Percentiles rank a stretch among this genome's conserved stretches.
Conservation (phyloP, 2,888 invertebrate species). For the Drosophila falleni region DNA sequence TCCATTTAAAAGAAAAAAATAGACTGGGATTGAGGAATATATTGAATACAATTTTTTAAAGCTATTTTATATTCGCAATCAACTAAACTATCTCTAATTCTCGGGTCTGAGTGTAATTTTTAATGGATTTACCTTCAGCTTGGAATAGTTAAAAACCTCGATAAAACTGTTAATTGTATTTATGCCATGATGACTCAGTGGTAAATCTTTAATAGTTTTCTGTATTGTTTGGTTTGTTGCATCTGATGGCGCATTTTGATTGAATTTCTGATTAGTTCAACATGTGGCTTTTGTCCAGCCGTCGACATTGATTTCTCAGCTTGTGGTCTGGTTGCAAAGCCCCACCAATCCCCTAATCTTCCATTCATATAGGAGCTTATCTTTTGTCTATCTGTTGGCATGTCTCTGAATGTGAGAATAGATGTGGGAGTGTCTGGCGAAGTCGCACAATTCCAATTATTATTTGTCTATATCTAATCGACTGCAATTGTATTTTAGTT, state of each 20-base stretch:
- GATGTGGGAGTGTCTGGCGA: conserved; percentile 19
- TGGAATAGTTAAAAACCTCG: conserved; percentile 4
- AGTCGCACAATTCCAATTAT: conserved; percentile 17
- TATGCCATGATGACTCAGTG: conserved; percentile 13
- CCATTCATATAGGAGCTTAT: conserved; percentile 39
- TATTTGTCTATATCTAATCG: conserved; percentile 22
- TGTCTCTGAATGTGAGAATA: conserved; percentile 23
- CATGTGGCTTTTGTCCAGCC: conserved; percentile 70
- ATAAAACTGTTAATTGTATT: conserved; percentile 23
- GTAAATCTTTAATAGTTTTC: conserved; percentile 34
- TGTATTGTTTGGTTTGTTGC: conserved; percentile 34
- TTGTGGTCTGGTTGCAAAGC: conserved; percentile 45
- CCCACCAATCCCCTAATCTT: conserved; percentile 11
- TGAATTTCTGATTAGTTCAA: conserved; percentile 74
- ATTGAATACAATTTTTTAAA: background rate
- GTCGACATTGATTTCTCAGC: conserved; percentile 74
- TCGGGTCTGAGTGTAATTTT: background rate
- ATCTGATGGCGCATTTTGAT: conserved; percentile 68
- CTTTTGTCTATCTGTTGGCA: conserved; percentile 53
- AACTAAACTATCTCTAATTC: background rate
- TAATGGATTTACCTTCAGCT: background rate
- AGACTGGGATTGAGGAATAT: no score
- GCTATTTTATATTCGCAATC: background rate
- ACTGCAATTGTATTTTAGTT: conserved; percentile 33
- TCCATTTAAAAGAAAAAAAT: background rate